These are phyloP conservation scores for Lates japonicus DNA, from an alignment of 2,797 vertebrate species.

Conservation along the genomic window DNA sequence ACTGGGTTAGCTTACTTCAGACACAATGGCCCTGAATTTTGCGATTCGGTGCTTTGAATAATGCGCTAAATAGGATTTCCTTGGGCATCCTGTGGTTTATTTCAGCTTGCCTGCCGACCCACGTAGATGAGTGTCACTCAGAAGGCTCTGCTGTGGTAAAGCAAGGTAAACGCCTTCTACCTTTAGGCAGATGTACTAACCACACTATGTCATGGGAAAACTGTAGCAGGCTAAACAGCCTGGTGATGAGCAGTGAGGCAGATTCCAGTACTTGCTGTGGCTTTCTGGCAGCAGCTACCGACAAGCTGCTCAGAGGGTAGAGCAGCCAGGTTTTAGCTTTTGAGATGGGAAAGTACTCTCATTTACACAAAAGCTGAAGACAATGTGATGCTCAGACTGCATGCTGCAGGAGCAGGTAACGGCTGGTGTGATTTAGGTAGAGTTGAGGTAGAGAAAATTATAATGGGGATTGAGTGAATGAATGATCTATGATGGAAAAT, in stretches of 20 bases:
- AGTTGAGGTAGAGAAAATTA: neutral
- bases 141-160: conserved; percentile 56
- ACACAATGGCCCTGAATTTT: conserved; percentile 67
- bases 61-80: conserved; percentile 77
- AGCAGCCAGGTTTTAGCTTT: conserved; percentile 38
- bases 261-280: conserved; percentile 53
- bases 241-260: conserved; percentile 52
- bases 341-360: conserved; percentile 27
- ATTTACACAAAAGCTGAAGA: conserved; percentile 32
- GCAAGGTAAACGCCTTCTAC: conserved; percentile 70
- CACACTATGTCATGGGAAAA: conserved; percentile 56
- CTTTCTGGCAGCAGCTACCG: conserved; percentile 49
- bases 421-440: neutral
- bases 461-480: neutral
- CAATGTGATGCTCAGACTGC: neutral
- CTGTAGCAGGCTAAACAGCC: conserved; percentile 56
- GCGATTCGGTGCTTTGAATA: conserved; percentile 74
- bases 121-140: conserved; percentile 59
- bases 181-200: conserved; percentile 59
- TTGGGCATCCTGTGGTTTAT: conserved; percentile 60
- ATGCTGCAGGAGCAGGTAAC: neutral
- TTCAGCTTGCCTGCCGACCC: conserved; percentile 56
- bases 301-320: conserved; percentile 54
- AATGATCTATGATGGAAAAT: conserved; percentile 2
- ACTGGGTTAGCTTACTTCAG: conserved; percentile 60